Evolutionary conservation across 1,140 invertebrate genomes (phyloP), one percentile per base, ranked within the genome.

Genomic region (Atta texana): DNA sequence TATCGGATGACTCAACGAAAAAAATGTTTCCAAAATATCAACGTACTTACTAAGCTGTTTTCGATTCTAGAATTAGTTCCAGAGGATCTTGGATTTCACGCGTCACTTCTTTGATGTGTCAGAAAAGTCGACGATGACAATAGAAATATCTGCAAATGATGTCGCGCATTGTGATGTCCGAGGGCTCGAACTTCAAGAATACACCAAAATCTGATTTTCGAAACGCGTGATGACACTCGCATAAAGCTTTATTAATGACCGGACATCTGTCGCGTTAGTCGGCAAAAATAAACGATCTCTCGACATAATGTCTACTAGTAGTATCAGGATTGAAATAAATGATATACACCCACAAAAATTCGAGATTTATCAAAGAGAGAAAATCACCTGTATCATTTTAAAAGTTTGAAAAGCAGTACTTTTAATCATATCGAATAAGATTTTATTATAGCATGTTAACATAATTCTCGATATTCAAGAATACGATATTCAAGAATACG

Each of bases 231-330:
- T 89, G 90, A 91, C 91, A 91, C 77, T 59, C 76, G 71, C 75
- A 91, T 86, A 92, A 92, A 90, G 66, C 77, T 49, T 57, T 51
- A 87, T 71, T 91, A 92, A 92, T 85, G 90, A 92, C 34, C 75
- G 21, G 57, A 88, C 91, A 90, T 92, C 89, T 90, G 87, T 90
- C 76, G 82, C 68, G 66, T 78, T 82, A 81, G 76, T 86, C 82
- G 69, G 88, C 78, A 51, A 68, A 39, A 74, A 81, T 87, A 76
- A 80, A 87, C 74, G 55, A 89, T 72, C 34, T 61, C 5, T 18
- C 49, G 31, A 72, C 64, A 68, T 68, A 68, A 39, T 57, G 80
- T 53, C 34, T 66, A 49, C 78, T 68, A 21, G n/a, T 71, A 18
- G 34, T 31, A 69, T 10, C n/a, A 68, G 51, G 53, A 59, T 51